Evolutionary conservation across 2,113 vertebrate species (phyloP).

Genomic region (Corapipo altera): DNA sequence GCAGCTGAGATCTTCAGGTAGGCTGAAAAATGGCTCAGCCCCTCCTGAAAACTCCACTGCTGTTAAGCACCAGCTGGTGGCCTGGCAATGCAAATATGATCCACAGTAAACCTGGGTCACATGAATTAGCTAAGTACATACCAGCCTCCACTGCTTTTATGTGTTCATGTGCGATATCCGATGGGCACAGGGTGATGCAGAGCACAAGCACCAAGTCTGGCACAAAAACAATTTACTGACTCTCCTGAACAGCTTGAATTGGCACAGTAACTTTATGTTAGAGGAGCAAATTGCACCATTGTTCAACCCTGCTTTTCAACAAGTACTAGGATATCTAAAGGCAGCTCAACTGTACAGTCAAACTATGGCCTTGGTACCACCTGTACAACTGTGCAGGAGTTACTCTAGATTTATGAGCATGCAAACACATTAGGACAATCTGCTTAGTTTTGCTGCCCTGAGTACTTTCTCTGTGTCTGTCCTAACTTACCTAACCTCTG

Average conservation of each 20-base stretch:
- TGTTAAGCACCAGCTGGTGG: background rate
- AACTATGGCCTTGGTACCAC: background rate
- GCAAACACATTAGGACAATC: background rate
- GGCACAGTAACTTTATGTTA: background rate
- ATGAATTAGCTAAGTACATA: accelerated
- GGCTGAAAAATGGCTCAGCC: background rate
- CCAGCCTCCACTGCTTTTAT: background rate
- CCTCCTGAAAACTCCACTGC: background rate
- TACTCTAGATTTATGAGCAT: background rate
- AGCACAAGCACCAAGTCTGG: background rate
- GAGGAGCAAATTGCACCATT: background rate
- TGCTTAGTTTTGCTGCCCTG: background rate
- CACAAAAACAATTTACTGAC: background rate
- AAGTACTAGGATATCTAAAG: background rate
- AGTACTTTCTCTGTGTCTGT: background rate
- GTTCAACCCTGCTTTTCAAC: background rate
- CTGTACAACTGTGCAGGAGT: background rate
- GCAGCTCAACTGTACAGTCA: accelerated
- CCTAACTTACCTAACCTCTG: background rate
- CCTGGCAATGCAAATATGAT: background rate
- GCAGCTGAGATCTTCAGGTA: background rate
- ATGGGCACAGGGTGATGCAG: background rate
- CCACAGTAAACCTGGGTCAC: accelerated
- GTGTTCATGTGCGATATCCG: accelerated
- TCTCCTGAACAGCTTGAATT: background rate